phyloP scores from a whole-genome alignment of 2,888 invertebrate genomes.

The Ichneumoninae sp. region DNA sequence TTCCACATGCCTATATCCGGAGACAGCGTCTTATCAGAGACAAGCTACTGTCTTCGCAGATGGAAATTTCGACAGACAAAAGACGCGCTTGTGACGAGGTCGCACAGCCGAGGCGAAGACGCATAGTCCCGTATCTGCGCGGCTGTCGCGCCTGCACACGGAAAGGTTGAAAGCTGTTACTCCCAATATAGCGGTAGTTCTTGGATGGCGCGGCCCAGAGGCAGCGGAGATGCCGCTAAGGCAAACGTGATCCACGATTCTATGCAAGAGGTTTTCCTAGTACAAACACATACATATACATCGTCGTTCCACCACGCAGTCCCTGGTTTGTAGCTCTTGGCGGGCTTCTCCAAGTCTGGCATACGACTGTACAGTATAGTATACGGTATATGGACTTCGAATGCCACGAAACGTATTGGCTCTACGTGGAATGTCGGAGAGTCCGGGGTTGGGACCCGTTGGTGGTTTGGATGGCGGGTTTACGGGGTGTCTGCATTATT shows the following conservation, averaged over 20 bases:
- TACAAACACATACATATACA: conserved; percentile 17
- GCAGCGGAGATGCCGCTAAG: conserved; percentile 24
- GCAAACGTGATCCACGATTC: conserved; percentile 56
- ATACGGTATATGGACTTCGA: conserved; percentile 41
- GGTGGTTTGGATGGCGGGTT: conserved; percentile 70
- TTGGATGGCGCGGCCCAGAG: conserved; percentile 19
- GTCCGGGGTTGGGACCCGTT: conserved; percentile 43
- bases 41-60: not conserved
- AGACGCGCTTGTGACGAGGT: conserved; percentile 16
- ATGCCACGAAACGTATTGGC: conserved; percentile 76
- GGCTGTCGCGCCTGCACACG: not conserved
- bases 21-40: not conserved
- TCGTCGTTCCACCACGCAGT: conserved; percentile 2
- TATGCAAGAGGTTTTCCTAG: conserved; percentile 52
- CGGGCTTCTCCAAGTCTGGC: conserved; percentile 31
- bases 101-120: not conserved
- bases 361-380: conserved; percentile 32
- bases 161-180: conserved; percentile 18
- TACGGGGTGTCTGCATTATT: conserved; percentile 78
- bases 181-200: conserved; percentile 34
- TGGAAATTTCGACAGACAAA: conserved; percentile 38
- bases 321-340: conserved; percentile 52
- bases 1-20: conserved; percentile 1
- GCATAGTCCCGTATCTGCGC: not conserved
- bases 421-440: conserved; percentile 76